These are phyloP conservation scores for Gavia stellata DNA, from an alignment of 2,113 vertebrate species.

Conservation along the genomic window DNA sequence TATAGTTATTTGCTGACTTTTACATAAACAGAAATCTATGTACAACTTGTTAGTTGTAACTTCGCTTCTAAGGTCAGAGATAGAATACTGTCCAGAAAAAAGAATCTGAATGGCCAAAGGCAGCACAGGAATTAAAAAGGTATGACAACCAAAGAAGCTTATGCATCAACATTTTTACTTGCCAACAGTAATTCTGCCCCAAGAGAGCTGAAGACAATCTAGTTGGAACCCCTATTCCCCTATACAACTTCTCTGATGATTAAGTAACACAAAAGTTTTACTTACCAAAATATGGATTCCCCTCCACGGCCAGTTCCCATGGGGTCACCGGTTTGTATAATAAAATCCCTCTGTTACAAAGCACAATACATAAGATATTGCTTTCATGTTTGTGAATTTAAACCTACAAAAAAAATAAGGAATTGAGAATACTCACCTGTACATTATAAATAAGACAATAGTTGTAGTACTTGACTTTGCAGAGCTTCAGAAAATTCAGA, in stretches of 20 bases:
- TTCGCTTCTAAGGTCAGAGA: neutral
- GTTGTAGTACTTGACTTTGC: conserved; percentile 98
- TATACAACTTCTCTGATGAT: neutral
- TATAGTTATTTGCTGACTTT: neutral
- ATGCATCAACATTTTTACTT: neutral
- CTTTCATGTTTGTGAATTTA: neutral
- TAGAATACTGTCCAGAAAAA: neutral
- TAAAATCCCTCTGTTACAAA: conserved; percentile 87
- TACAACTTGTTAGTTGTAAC: neutral
- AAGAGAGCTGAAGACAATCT: neutral
- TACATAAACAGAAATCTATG: neutral
- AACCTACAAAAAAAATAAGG: neutral
- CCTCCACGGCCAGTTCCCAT: conserved; percentile 92
- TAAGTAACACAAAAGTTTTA: neutral
- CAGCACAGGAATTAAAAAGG: neutral
- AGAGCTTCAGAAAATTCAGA: conserved; percentile 95
- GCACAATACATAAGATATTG: neutral
- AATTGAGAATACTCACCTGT: conserved; percentile 77
- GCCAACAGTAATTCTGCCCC: neutral
- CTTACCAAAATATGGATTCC: conserved; percentile 91
- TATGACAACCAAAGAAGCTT: neutral
- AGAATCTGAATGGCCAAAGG: neutral
- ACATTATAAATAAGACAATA: conserved; percentile 96
- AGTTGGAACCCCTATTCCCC: neutral
- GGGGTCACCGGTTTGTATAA: conserved; percentile 94